phyloP scores from a whole-genome alignment of 2,888 invertebrate species.

The Apodemia zela region DNA sequence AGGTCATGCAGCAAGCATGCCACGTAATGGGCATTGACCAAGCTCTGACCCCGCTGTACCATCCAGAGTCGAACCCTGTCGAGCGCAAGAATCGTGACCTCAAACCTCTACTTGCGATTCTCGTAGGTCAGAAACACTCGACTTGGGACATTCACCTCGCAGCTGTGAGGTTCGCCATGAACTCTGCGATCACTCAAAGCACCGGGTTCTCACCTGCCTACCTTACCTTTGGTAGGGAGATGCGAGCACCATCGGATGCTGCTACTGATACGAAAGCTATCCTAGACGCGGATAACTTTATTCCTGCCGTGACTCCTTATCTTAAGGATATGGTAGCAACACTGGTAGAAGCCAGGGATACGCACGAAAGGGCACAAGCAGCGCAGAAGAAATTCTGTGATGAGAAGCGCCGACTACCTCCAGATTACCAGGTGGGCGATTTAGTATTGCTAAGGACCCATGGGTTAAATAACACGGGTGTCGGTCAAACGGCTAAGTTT shows the following conservation, averaged over 20 bases:
- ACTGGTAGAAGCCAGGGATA: slow-evolving; percentile 18
- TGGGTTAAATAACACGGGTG: slow-evolving; percentile 5
- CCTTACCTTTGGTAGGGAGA: slow-evolving; percentile 28
- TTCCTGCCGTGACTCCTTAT: slow-evolving; percentile 17
- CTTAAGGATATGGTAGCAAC: neutral
- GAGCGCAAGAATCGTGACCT: slow-evolving; percentile 40
- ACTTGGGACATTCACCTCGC: slow-evolving; percentile 23
- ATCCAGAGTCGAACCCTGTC: slow-evolving; percentile 37
- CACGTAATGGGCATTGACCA: slow-evolving; percentile 26
- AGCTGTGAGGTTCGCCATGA: slow-evolving; percentile 28
- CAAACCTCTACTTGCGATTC: slow-evolving; percentile 38
- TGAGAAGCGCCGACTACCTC: neutral
- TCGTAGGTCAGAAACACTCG: slow-evolving; percentile 28
- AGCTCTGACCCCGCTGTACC: slow-evolving; percentile 28
- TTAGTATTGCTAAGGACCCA: slow-evolving; percentile 22
- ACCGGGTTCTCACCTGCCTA: slow-evolving; percentile 25
- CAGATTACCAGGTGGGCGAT: slow-evolving; percentile 20
- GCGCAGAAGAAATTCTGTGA: slow-evolving; percentile 17
- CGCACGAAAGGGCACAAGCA: slow-evolving; percentile 18
- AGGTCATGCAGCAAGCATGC: slow-evolving; percentile 30
- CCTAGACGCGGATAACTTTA: slow-evolving; percentile 17
- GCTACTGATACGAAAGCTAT: slow-evolving; percentile 16
- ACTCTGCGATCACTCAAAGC: slow-evolving; percentile 22
- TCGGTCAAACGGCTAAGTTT: slow-evolving; percentile 18
- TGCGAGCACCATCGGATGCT: slow-evolving; percentile 20